Percentiles rank a stretch among this genome's conserved stretches.
phyloP scores from a whole-genome alignment of 2,113 vertebrate species.

The Sturnus vulgaris region DNA sequence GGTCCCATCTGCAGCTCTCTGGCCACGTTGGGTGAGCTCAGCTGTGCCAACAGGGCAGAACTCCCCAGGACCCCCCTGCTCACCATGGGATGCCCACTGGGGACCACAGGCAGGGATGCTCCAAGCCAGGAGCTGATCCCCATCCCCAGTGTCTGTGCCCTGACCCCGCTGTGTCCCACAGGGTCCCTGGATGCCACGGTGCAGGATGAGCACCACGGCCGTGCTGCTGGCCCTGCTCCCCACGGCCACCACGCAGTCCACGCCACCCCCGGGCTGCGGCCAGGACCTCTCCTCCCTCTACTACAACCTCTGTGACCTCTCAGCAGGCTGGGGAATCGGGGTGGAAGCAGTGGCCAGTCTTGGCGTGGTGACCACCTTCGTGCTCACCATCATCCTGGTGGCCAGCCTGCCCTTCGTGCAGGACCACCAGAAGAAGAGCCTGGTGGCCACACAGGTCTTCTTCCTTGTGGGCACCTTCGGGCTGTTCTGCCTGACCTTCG shows the following conservation, averaged over 20 bases:
- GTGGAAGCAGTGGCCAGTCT: slow-evolving; percentile 84
- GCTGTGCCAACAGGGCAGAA: not conserved
- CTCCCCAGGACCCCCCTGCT: rapidly evolving
- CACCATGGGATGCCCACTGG: rapidly evolving
- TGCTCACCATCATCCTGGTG: slow-evolving; percentile 84
- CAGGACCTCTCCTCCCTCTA: slow-evolving; percentile 79
- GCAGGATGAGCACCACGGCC: slow-evolving; percentile 45
- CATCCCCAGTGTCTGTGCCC: rapidly evolving
- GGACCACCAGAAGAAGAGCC: slow-evolving; percentile 73
- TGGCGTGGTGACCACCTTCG: slow-evolving; percentile 76
- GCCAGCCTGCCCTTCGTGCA: slow-evolving; percentile 87
- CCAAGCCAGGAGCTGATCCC: rapidly evolving
- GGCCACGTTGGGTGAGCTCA: rapidly evolving
- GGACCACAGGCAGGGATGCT: rapidly evolving
- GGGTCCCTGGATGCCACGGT: slow-evolving; percentile 21
- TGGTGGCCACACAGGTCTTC: slow-evolving; percentile 77
- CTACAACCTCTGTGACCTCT: slow-evolving; percentile 87
- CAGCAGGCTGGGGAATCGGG: slow-evolving; percentile 84
- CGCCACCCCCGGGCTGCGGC: slow-evolving; percentile 77
- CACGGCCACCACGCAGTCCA: not conserved
- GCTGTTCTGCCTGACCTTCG: slow-evolving; percentile 89
- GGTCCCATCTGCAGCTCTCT: not conserved
- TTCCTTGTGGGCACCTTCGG: slow-evolving; percentile 84
- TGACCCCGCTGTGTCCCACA: not conserved
- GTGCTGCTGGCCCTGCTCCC: slow-evolving; percentile 33